These are phyloP conservation scores for Pristionchus fissidentatus DNA, from an alignment of 2,888 invertebrate species.

Conservation along the genomic window DNA sequence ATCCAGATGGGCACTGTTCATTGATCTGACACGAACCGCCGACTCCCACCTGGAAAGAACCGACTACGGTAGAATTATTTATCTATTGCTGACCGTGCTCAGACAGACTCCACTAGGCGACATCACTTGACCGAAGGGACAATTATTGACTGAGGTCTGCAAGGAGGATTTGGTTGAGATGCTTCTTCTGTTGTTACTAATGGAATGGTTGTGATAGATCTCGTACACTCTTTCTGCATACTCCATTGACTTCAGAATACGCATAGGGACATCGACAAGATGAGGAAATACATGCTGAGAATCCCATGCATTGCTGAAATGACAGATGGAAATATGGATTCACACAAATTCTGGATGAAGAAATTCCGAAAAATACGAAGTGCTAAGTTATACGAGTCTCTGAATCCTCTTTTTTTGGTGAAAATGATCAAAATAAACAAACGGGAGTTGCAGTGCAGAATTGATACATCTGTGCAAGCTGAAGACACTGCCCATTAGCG, in stretches of 20 bases:
- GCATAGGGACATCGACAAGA: constrained; percentile 27
- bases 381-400: no score
- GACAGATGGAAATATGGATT: not conserved
- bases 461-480: constrained; percentile 1
- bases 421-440: not conserved
- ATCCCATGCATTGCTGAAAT: constrained; percentile 40
- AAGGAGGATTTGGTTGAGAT: not conserved
- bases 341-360: no score
- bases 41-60: constrained; percentile 29
- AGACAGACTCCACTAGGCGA: constrained; percentile 41
- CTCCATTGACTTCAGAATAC: constrained; percentile 27
- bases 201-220: not conserved
- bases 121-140: constrained; percentile 34
- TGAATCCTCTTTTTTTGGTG: no score
- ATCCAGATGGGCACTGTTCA: constrained; percentile 26
- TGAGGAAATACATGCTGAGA: constrained; percentile 19
- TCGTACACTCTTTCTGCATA: constrained; percentile 29
- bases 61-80: not conserved
- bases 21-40: constrained; percentile 28
- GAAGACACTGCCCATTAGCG: constrained; percentile 24
- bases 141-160: constrained; percentile 7
- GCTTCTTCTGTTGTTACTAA: not conserved
- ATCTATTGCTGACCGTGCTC: not conserved
- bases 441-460: constrained; percentile 12
- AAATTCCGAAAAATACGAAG: no score